A percentile compares a stretch with the other conserved stretches of the same genome.
These are phyloP conservation scores for Tuberolachnus salignus DNA, from an alignment of 2,888 invertebrate genomes.

Conservation along the genomic window DNA sequence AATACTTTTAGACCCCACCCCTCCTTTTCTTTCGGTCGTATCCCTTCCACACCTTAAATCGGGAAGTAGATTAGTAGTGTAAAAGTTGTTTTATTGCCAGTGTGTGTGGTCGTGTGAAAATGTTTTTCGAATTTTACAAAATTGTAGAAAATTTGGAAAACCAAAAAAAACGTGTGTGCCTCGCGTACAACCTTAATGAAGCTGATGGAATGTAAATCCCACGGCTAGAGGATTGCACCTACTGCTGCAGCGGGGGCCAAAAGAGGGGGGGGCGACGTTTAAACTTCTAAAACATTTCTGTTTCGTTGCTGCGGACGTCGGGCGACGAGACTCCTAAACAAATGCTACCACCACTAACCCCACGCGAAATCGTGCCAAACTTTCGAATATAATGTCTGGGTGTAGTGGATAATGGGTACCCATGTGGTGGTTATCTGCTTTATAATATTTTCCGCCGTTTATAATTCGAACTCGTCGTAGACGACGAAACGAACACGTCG, in stretches of 20 bases:
- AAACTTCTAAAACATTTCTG: conserved; percentile 40
- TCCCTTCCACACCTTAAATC: too few relatives aligned
- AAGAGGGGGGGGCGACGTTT: conserved; percentile 18
- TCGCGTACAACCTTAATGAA: too few relatives aligned
- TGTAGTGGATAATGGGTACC: not conserved
- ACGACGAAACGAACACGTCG: not conserved
- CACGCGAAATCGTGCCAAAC: conserved; percentile 19
- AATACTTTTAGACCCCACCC: too few relatives aligned
- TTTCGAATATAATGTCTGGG: conserved; percentile 36
- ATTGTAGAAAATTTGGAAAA: too few relatives aligned
- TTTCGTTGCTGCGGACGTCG: not conserved
- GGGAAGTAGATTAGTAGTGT: too few relatives aligned
- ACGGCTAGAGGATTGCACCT: conserved; percentile 14
- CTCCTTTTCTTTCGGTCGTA: too few relatives aligned
- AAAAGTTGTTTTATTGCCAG: too few relatives aligned
- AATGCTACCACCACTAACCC: conserved; percentile 16
- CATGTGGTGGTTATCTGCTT: not conserved
- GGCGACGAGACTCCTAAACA: conserved; percentile 19
- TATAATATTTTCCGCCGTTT: not conserved
- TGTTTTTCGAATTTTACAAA: too few relatives aligned
- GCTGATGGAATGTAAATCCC: conserved; percentile 41
- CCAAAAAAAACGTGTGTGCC: too few relatives aligned
- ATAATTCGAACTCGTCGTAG: conserved; percentile 14
- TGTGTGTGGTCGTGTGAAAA: too few relatives aligned
- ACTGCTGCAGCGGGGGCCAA: not conserved